Percentiles rank a stretch among this genome's conserved stretches.
Conservation (phyloP, 2,113 vertebrate species). For the Rhizomys pruinosus region DNA sequence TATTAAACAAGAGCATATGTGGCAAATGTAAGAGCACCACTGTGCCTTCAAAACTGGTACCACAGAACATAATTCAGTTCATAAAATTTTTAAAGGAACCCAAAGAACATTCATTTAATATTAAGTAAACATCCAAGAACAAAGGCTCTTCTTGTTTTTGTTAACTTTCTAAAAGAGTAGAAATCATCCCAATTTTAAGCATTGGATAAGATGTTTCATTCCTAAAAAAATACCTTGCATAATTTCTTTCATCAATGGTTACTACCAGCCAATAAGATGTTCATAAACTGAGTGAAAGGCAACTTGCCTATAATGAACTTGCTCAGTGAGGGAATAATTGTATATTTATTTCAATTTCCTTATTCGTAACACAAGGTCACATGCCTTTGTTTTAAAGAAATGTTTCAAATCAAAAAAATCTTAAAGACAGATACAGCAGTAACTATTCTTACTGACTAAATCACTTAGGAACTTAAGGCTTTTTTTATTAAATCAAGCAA, state of each 20-base stretch:
- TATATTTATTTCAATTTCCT: constrained; percentile 59
- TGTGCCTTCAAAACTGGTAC: constrained; percentile 55
- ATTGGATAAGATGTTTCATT: constrained; percentile 24
- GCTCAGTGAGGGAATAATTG: constrained; percentile 39
- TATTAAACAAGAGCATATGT: constrained; percentile 64
- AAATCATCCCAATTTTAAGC: constrained; percentile 44
- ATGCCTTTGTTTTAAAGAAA: constrained; percentile 55
- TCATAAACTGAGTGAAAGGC: constrained; percentile 50
- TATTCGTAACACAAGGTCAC: constrained; percentile 50
- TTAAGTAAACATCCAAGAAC: constrained; percentile 25
- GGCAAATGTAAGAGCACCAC: constrained; percentile 62
- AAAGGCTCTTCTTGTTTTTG: constrained; percentile 30
- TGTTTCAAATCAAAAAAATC: constrained; percentile 77
- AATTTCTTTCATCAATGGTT: constrained; percentile 52
- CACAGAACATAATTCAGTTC: constrained; percentile 59
- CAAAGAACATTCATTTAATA: constrained; percentile 49
- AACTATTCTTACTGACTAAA: constrained; percentile 47
- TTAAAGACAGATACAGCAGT: constrained; percentile 61
- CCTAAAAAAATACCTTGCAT: neutral
- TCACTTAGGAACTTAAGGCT: constrained; percentile 54
- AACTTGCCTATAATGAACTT: constrained; percentile 50
- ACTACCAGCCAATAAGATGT: constrained; percentile 60
- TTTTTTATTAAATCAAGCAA: constrained; percentile 32
- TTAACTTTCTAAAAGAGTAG: constrained; percentile 32
- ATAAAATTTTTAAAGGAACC: constrained; percentile 59